Percentiles rank a stretch among this genome's conserved stretches.
Evolutionary conservation across 2,113 vertebrate species (phyloP).

Genomic region (Tachysurus vachellii): DNA sequence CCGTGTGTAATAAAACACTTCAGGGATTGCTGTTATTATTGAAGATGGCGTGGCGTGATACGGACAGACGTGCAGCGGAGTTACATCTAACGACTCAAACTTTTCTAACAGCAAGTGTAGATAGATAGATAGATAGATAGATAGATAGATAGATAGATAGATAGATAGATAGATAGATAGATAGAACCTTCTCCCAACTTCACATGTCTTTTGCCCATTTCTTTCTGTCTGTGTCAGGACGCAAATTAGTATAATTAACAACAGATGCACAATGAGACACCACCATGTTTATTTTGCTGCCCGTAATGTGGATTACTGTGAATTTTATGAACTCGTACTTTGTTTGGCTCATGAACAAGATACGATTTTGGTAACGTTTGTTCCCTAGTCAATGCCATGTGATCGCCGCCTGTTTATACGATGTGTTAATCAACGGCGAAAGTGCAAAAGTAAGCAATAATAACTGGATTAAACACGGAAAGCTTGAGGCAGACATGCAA

Average conservation of each 20-base stretch:
- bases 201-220: not conserved
- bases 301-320: not conserved
- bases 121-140: not conserved
- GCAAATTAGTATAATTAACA: not conserved
- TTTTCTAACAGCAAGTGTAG: not conserved
- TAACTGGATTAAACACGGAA: not conserved
- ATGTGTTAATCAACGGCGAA: not conserved
- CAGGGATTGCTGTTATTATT: not conserved
- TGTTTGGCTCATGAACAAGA: not conserved
- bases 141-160: too few relatives aligned
- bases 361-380: not conserved
- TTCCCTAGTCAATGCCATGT: not conserved
- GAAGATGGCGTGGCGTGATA: not conserved
- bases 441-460: not conserved
- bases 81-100: not conserved
- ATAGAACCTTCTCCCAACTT: not conserved
- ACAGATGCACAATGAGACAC: not conserved
- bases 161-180: too few relatives aligned
- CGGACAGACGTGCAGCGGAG: not conserved
- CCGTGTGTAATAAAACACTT: not conserved
- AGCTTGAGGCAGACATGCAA: slow-evolving; percentile 51
- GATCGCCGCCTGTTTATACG: not conserved
- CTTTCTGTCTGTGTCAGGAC: not conserved
- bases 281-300: not conserved
- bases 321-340: not conserved